A percentile compares a stretch with the other conserved stretches of the same genome.
Evolutionary conservation across 1,140 invertebrate genomes (phyloP).

Genomic region (Bombus superbus): DNA sequence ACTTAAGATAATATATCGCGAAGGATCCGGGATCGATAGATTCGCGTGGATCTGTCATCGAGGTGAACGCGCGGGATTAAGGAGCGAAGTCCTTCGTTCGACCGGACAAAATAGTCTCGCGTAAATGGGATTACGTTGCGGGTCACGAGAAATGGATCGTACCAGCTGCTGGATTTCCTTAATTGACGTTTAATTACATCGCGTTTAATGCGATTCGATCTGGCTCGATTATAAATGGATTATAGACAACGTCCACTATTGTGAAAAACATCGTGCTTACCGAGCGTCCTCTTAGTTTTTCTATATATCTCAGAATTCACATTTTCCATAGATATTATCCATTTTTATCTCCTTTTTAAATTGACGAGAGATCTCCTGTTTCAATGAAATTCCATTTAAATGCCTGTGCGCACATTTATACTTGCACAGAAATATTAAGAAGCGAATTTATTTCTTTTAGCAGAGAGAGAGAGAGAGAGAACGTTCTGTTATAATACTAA

Average conservation of each 20-base stretch:
- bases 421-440: too few species aligned
- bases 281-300: too few species aligned
- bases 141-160: constrained; percentile 13
- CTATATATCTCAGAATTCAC: neutral
- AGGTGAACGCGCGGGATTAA: neutral
- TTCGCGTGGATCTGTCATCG: neutral
- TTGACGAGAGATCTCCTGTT: neutral
- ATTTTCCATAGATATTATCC: neutral
- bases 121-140: neutral
- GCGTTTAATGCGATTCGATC: constrained; percentile 5
- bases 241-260: too few species aligned
- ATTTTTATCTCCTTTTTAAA: neutral
- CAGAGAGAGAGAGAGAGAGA: too few species aligned
- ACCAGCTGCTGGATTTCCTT: neutral
- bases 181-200: neutral
- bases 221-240: neutral
- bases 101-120: neutral
- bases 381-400: too few species aligned
- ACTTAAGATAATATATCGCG: neutral
- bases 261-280: neutral
- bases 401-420: too few species aligned
- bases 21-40: too few species aligned
- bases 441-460: too few species aligned
- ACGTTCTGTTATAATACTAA: too few species aligned
- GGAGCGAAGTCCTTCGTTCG: neutral